Evolutionary conservation across 2,113 vertebrate species (phyloP).

Genomic region (Malaclemys terrapin): DNA sequence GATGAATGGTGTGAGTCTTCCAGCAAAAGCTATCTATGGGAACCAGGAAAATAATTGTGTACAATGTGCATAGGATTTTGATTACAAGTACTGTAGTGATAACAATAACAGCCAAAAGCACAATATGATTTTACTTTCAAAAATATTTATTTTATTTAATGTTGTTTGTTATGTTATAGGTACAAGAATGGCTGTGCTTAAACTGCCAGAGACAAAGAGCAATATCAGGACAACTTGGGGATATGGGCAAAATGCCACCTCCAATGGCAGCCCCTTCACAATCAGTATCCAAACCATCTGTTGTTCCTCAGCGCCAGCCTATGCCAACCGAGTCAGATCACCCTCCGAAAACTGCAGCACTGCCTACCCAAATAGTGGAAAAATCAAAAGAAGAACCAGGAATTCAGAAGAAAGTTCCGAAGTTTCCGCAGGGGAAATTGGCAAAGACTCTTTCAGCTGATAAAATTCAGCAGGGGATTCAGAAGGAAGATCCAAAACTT

Average conservation of each 20-base stretch:
- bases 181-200: conserved; percentile 95
- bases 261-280: conserved; percentile 74
- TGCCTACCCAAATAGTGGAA: conserved; percentile 14
- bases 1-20: neutral
- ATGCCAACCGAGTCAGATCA: conserved; percentile 46
- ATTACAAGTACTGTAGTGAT: neutral
- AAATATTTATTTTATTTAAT: conserved; percentile 5
- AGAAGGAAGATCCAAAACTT: conserved; percentile 56
- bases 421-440: conserved; percentile 46
- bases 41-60: neutral
- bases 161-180: conserved; percentile 79
- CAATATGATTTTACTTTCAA: neutral
- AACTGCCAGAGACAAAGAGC: conserved; percentile 96
- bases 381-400: conserved; percentile 72
- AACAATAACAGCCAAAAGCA: neutral
- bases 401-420: conserved; percentile 65
- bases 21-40: neutral
- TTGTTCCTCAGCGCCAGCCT: conserved; percentile 64
- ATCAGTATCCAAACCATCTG: conserved; percentile 72
- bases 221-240: conserved; percentile 88
- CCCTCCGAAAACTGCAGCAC: conserved; percentile 61
- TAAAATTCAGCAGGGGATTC: conserved; percentile 61
- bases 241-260: conserved; percentile 80
- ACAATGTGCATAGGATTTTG: neutral
- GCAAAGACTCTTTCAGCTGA: conserved; percentile 54